Evolutionary conservation across 2,113 vertebrate species (phyloP).

Genomic region (Nothocercus nigrocapillus): DNA sequence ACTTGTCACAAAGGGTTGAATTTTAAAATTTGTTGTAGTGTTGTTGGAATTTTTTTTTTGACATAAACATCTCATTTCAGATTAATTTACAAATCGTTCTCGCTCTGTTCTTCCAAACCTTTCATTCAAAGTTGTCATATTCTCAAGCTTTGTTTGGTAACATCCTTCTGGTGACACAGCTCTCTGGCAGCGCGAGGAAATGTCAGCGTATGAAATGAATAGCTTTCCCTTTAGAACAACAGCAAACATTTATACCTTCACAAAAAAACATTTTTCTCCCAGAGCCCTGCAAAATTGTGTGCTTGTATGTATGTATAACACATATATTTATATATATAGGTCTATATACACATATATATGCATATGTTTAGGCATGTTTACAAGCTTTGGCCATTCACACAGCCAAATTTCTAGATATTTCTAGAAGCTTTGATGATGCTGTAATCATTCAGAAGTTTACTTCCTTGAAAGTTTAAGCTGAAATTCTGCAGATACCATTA

Average conservation of each 20-base stretch:
- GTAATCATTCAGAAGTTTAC: not conserved
- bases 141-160: constrained; percentile 22
- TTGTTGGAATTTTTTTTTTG: not conserved
- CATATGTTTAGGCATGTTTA: not conserved
- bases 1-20: not conserved
- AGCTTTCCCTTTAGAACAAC: not conserved
- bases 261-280: not conserved
- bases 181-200: not conserved
- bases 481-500: not conserved
- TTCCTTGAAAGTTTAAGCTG: not conserved
- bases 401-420: not conserved
- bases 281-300: not conserved
- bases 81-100: constrained; percentile 30
- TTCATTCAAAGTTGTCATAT: constrained; percentile 33
- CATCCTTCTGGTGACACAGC: not conserved
- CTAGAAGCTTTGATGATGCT: not conserved
- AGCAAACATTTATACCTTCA: not conserved
- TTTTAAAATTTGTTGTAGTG: not conserved
- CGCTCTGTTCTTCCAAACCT: constrained; percentile 14
- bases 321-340: not conserved
- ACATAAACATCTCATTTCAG: not conserved
- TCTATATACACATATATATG: fast-evolving
- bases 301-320: too few species aligned
- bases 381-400: not conserved
- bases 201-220: not conserved